These are phyloP conservation scores for Labrus mixtus DNA, from an alignment of 2,113 vertebrate genomes.

Conservation along the genomic window DNA sequence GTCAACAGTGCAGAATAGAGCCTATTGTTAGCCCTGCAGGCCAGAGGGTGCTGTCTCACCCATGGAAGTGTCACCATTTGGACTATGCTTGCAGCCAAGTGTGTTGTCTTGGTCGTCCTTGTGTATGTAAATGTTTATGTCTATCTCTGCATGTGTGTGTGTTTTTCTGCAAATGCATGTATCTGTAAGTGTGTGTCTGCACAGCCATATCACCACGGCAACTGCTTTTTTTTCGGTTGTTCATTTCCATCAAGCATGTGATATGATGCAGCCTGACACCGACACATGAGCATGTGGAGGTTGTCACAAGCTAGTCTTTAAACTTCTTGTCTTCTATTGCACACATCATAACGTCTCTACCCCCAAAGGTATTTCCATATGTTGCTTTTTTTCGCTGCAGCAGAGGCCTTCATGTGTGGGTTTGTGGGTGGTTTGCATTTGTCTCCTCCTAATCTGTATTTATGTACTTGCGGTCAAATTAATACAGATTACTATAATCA, in stretches of 20 bases:
- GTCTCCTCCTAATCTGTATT: conserved; percentile 46
- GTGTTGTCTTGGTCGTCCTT: conserved; percentile 44
- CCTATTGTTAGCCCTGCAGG: conserved; percentile 71
- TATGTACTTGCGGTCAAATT: conserved; percentile 62
- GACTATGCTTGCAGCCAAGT: conserved; percentile 47
- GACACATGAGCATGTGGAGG: conserved; percentile 43
- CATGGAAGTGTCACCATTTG: conserved; percentile 65
- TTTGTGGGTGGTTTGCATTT: conserved; percentile 6
- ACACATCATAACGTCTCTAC: conserved; percentile 33
- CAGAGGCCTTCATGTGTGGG: no score
- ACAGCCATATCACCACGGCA: conserved; percentile 60
- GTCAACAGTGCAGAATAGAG: conserved; percentile 70
- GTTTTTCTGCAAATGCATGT: conserved; percentile 27
- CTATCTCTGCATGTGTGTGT: conserved; percentile 1
- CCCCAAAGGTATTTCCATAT: conserved; percentile 50
- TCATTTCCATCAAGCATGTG: conserved; percentile 31
- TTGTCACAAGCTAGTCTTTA: conserved; percentile 41
- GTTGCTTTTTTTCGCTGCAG: not conserved
- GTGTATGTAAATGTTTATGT: conserved; percentile 20
- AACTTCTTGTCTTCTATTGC: conserved; percentile 42
- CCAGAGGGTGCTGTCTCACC: conserved; percentile 70
- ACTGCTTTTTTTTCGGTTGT: conserved; percentile 63
- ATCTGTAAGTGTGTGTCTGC: conserved; percentile 29
- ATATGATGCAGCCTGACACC: conserved; percentile 53
- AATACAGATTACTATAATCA: conserved; percentile 66